A percentile compares a stretch with the other conserved stretches of the same genome.
Evolutionary conservation across 2,888 invertebrate species (phyloP).

Genomic region (Dasypogon diadema): DNA sequence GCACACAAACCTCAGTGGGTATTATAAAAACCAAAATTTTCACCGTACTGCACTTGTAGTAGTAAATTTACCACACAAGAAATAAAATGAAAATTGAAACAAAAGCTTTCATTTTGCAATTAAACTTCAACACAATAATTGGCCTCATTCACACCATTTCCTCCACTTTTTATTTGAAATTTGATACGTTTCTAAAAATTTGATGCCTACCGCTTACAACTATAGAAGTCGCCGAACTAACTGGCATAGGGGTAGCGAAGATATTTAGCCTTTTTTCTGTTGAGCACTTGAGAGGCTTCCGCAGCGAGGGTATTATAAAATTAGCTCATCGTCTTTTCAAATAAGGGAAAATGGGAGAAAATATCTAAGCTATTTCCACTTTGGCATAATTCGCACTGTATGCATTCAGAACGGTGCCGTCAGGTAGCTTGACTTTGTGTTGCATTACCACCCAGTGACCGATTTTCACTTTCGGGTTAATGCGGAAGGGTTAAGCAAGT

Average conservation of each 20-base stretch:
- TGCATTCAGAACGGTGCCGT: not conserved
- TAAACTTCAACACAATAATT: not conserved
- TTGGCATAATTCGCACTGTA: constrained; percentile 26
- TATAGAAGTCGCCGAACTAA: constrained; percentile 26
- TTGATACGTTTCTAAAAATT: constrained; percentile 9
- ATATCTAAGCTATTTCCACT: not conserved
- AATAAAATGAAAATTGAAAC: too few relatives aligned
- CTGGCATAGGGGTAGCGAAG: constrained; percentile 7
- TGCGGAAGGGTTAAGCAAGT: not conserved
- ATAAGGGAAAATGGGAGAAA: not conserved
- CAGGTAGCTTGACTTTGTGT: too few relatives aligned
- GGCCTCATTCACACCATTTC: not conserved
- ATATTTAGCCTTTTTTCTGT: constrained; percentile 18
- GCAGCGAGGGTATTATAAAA: constrained; percentile 8
- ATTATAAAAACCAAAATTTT: too few relatives aligned
- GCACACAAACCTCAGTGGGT: not conserved
- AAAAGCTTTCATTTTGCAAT: too few relatives aligned
- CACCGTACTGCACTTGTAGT: too few relatives aligned
- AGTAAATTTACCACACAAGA: too few relatives aligned
- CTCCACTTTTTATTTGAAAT: constrained; percentile 29
- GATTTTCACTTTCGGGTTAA: constrained; percentile 40
- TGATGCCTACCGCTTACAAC: constrained; percentile 3
- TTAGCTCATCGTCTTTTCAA: constrained; percentile 7
- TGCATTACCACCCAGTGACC: constrained; percentile 26
- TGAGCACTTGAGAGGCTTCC: constrained; percentile 9